phyloP scores from a whole-genome alignment of 1,140 invertebrate genomes.

The Drosophila micromelanica region DNA sequence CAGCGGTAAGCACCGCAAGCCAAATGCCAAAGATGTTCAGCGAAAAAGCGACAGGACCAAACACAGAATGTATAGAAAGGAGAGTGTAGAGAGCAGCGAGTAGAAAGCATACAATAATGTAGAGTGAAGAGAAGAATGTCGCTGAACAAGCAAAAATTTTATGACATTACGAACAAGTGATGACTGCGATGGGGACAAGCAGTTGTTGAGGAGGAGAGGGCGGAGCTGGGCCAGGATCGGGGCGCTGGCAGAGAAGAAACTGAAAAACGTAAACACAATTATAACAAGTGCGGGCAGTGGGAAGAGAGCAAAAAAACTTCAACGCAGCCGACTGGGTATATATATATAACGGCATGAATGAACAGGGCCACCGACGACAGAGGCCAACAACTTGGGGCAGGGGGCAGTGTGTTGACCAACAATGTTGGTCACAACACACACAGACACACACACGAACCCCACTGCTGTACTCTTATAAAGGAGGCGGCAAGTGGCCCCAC shows the following conservation, averaged over 20 bases:
- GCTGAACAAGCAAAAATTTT: conserved; percentile 80
- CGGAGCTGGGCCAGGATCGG: too few relatives aligned
- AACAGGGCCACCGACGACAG: neutral
- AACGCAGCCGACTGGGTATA: conserved; percentile 31
- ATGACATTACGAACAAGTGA: conserved; percentile 75
- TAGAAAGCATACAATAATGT: conserved; percentile 32
- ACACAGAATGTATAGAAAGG: neutral
- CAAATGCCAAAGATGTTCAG: conserved; percentile 52
- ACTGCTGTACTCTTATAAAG: neutral
- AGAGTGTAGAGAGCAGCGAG: neutral
- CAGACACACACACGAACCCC: conserved; percentile 3
- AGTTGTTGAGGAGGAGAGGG: neutral
- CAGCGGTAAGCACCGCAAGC: conserved; percentile 42
- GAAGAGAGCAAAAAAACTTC: conserved; percentile 27
- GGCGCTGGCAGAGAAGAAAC: conserved; percentile 34
- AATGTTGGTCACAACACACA: conserved; percentile 77
- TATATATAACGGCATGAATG: conserved; percentile 25
- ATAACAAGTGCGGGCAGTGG: conserved; percentile 71
- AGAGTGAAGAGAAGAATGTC: conserved; percentile 66
- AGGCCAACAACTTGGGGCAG: neutral
- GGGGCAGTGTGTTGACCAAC: conserved; percentile 72
- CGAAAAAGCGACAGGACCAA: conserved; percentile 16
- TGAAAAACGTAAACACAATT: conserved; percentile 81
- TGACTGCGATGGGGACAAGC: conserved; percentile 26
- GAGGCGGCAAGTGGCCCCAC: conserved; percentile 41